Conservation (phyloP, 2,888 invertebrate species). For the Acanthosepion esculentum region DNA sequence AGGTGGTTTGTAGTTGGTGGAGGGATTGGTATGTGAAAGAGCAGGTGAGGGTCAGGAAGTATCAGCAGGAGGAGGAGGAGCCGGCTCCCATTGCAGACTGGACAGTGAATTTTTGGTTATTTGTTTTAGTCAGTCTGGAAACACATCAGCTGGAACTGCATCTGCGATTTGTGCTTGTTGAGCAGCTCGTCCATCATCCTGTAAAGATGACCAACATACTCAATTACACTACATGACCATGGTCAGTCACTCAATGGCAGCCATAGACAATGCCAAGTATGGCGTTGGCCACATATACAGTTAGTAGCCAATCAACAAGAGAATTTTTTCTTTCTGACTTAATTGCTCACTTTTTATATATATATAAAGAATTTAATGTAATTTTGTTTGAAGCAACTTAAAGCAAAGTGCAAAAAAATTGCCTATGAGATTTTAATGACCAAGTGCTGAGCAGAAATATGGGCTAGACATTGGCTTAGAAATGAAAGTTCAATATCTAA, state of each 20-base stretch:
- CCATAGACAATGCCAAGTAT: background rate
- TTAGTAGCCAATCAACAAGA: background rate
- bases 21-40: background rate
- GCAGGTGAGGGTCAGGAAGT: background rate
- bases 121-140: conserved; percentile 64
- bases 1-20: background rate
- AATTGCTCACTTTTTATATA: no score
- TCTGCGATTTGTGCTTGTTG: conserved; percentile 72
- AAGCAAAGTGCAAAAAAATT: background rate
- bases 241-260: background rate
- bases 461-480: background rate
- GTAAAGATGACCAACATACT: conserved; percentile 52
- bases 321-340: background rate
- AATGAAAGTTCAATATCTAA: background rate
- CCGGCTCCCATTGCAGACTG: background rate
- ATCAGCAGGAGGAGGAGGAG: background rate
- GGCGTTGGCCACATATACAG: background rate
- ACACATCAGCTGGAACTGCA: conserved; percentile 75
- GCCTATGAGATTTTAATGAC: background rate
- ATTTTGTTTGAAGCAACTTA: background rate
- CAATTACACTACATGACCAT: background rate
- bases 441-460: background rate
- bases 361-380: background rate
- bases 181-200: conserved; percentile 72
- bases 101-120: background rate